Conservation (phyloP, 2,797 vertebrate genomes). For the Aeoliscus strigatus region DNA sequence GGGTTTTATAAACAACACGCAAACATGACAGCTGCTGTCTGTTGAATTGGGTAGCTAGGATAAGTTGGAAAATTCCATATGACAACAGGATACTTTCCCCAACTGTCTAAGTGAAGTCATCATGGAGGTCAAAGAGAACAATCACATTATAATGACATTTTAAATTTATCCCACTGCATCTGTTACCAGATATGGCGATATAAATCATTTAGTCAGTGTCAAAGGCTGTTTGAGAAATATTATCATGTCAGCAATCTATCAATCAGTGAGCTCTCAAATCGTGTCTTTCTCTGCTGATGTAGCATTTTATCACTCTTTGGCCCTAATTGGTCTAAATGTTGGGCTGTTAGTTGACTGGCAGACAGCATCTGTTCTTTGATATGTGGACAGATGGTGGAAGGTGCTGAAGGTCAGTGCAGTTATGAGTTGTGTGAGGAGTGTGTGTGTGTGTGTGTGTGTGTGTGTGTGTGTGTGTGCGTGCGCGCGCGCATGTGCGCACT, state of each 20-base stretch:
- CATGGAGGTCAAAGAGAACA: slow-evolving; percentile 8
- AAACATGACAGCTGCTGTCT: no score
- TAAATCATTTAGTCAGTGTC: slow-evolving; percentile 18
- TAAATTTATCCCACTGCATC: slow-evolving; percentile 14
- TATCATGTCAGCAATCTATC: slow-evolving; percentile 39
- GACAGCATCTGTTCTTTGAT: slow-evolving; percentile 68
- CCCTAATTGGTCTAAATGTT: slow-evolving; percentile 69
- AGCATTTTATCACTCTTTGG: slow-evolving; percentile 50
- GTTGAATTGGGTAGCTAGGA: no score
- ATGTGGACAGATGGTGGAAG: slow-evolving; percentile 66
- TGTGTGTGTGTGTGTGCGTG: slow-evolving; percentile 7
- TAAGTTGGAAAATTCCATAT: no score
- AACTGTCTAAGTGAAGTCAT: slow-evolving; percentile 1
- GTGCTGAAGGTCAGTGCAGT: slow-evolving; percentile 64
- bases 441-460: no score
- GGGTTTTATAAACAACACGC: no score
- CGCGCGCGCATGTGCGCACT: slow-evolving; percentile 7
- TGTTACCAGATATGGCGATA: slow-evolving; percentile 23
- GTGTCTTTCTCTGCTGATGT: slow-evolving; percentile 44
- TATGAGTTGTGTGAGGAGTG: slow-evolving; percentile 23
- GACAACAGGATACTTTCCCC: no score
- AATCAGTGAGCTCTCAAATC: slow-evolving; percentile 31
- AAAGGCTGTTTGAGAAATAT: slow-evolving; percentile 26
- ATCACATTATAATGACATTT: slow-evolving; percentile 9
- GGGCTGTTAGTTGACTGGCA: slow-evolving; percentile 63